Conservation (phyloP, 1,140 invertebrate genomes). For the Elymnias hypermnestra region DNA sequence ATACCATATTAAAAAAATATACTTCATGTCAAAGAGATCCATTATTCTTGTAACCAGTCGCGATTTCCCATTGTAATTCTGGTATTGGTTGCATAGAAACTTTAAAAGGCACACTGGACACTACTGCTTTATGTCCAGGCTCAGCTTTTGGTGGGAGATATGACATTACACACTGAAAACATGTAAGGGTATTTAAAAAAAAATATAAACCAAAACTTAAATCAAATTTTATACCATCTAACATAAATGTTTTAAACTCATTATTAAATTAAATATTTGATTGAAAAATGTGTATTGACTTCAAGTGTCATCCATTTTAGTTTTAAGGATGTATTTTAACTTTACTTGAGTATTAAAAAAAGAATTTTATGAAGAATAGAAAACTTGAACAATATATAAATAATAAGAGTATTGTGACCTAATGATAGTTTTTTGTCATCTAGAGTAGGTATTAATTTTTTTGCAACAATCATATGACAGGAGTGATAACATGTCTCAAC, state of each 20-base stretch:
- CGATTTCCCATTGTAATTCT: slow-evolving; percentile 64
- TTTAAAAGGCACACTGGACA: slow-evolving; percentile 65
- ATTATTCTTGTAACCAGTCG: slow-evolving; percentile 49
- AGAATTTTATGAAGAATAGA: too few relatives aligned
- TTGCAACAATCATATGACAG: too few relatives aligned
- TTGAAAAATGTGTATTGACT: neutral
- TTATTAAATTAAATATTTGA: neutral
- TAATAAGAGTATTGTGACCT: too few relatives aligned
- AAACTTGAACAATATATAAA: too few relatives aligned
- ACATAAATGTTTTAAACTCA: neutral
- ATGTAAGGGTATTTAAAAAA: too few relatives aligned
- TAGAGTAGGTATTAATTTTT: too few relatives aligned
- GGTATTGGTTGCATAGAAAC: slow-evolving; percentile 49
- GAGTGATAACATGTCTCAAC: too few relatives aligned
- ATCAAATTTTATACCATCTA: slow-evolving; percentile 7
- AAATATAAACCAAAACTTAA: too few relatives aligned
- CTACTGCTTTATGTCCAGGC: slow-evolving; percentile 60
- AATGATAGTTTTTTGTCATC: too few relatives aligned
- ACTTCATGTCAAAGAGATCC: slow-evolving; percentile 51
- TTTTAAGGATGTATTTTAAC: too few relatives aligned
- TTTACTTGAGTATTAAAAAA: too few relatives aligned
- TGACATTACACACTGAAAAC: slow-evolving; percentile 70
- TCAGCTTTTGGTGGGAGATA: slow-evolving; percentile 62
- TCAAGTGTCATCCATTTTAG: too few relatives aligned
- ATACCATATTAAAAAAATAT: slow-evolving; percentile 3